Conservation (phyloP, 2,797 vertebrate species). For the Neosilurus hyrtlii region DNA sequence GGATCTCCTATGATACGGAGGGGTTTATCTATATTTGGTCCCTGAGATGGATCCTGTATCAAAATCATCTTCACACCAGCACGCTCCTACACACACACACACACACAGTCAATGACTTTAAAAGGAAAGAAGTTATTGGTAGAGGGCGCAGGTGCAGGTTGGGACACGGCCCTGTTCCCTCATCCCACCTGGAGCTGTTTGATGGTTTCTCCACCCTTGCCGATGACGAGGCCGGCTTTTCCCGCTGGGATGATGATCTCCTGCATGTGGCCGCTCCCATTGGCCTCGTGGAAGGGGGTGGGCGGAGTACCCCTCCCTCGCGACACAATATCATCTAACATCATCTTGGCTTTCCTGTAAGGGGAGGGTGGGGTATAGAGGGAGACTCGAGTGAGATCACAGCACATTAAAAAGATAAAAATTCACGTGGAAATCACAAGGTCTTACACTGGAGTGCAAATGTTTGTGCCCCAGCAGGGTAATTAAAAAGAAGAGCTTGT, state of each 20-base stretch:
- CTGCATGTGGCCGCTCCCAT: constrained; percentile 86
- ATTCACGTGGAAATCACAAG: too few relatives aligned
- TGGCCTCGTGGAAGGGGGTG: constrained; percentile 80
- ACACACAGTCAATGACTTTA: too few relatives aligned
- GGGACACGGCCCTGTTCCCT: background rate
- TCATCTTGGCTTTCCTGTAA: constrained; percentile 84
- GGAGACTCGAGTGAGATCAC: too few relatives aligned
- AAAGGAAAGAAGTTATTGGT: background rate
- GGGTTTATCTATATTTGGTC: constrained; percentile 90
- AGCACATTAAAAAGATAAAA: too few relatives aligned
- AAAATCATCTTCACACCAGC: constrained; percentile 97
- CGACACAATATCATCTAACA: constrained; percentile 91
- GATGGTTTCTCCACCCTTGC: constrained; percentile 93
- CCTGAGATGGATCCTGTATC: constrained; percentile 93
- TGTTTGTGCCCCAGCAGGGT: background rate
- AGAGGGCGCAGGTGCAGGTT: too few relatives aligned
- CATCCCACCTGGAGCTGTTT: constrained; percentile 87
- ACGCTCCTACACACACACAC: constrained; percentile 74
- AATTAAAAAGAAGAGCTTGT: too few relatives aligned
- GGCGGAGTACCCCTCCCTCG: constrained; percentile 84
- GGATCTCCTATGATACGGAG: constrained; percentile 92
- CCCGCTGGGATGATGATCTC: constrained; percentile 88
- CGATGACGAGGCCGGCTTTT: constrained; percentile 88
- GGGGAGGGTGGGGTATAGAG: background rate
- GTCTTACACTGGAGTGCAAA: too few relatives aligned